phyloP scores from a whole-genome alignment of 1,140 invertebrate genomes.

The Leucophenga varia region DNA sequence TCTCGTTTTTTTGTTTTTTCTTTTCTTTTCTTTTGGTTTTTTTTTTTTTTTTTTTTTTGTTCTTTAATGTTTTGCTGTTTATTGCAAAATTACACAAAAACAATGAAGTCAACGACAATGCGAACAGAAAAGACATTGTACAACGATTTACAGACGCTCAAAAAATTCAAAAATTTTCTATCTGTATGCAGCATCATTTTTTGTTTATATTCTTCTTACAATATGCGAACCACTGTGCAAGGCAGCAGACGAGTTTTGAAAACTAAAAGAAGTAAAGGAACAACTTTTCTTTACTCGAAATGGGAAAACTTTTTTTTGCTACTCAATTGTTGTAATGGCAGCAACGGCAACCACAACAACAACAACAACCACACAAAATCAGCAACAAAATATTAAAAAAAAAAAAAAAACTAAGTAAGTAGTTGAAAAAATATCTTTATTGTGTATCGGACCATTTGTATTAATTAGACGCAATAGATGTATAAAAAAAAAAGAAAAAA shows the following conservation, averaged over 20 bases:
- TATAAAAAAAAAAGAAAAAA: slow-evolving; percentile 27
- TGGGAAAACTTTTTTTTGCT: slow-evolving; percentile 46
- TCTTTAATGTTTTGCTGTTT: slow-evolving; percentile 52
- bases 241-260: too few species aligned
- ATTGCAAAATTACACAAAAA: slow-evolving; percentile 55
- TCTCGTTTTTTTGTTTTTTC: too few species aligned
- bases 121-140: slow-evolving; percentile 19
- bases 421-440: slow-evolving; percentile 53
- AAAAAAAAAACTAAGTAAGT: slow-evolving; percentile 22
- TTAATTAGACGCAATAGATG: slow-evolving; percentile 46
- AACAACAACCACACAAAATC: slow-evolving; percentile 36
- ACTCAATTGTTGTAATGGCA: slow-evolving; percentile 2
- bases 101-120: slow-evolving; percentile 23
- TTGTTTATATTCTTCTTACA: too few species aligned
- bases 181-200: too few species aligned
- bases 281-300: background rate
- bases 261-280: too few species aligned
- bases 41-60: too few species aligned
- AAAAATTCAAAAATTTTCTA: too few species aligned
- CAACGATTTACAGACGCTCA: too few species aligned
- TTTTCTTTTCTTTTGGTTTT: too few species aligned
- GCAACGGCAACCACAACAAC: slow-evolving; percentile 1
- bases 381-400: background rate
- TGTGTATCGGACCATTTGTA: slow-evolving; percentile 54
- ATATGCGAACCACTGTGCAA: too few species aligned